Base-by-base conservation (phyloP, 1,140 invertebrate species). In the Bombus waltoni region DNA sequence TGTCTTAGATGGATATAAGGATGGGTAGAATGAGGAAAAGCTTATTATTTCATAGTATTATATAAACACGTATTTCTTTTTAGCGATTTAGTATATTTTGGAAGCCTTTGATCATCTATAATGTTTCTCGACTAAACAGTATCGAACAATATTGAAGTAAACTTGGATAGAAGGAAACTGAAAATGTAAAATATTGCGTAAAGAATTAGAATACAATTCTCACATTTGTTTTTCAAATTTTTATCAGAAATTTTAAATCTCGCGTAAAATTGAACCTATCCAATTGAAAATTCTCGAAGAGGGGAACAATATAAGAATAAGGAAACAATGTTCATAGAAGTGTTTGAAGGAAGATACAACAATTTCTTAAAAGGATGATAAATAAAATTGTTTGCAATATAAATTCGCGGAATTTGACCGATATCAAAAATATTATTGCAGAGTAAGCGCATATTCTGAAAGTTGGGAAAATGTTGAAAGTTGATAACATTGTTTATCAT, bases 391-490 rank as follows among this genome's bases (percentile, higher is more conserved):
- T 25, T 32, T 32, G 32, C 40, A 25, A 25, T 3, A 47, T 38
- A 18, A 38, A 32, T 59, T 62, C 35, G 15, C n/a, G 1, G 28
- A 81, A 73, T 59, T 79, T 15, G n/a, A 62, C 53, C 80, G n/a
- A 44, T 35, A 62, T 81, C 68, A 62, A 35, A 13, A n/a, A 25
- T 66, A 22, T n/a, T 38, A 35, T 35, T 15, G 70, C 47, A 66
- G 3, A 80, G 18, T 44, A 68, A 83, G 28, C 72, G 44, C 35
- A 75, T 80, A 76, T 65, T 74, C 80, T 57, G 18, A 68, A 47
- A 57, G n/a, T 76, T 9, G 32, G 15, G 15, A 32, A 68, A 62
- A 86, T 53, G 18, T 53, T 53, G 18, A 8, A 53, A 53, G 47
- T 53, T 22, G 47, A 53, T 53, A 53, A 86, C 18, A 40, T 53